Evolutionary conservation across 2,797 vertebrate genomes (phyloP), one percentile per base, ranked within the genome.

Genomic region (Brachymystax lenok): DNA sequence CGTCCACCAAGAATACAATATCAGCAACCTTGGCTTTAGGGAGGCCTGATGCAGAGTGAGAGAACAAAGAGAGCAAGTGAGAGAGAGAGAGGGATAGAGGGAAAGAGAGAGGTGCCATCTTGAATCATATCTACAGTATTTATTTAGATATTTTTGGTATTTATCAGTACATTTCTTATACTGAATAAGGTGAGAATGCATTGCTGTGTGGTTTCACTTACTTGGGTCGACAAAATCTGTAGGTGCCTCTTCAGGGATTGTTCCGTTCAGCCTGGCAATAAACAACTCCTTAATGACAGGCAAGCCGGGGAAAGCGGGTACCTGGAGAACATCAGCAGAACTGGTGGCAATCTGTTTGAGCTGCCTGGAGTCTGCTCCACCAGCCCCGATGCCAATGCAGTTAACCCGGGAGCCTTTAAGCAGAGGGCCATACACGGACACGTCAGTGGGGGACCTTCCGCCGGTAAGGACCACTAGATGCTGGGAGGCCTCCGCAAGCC

Each of bases 1-100:
- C 95, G 46, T 99, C 98, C 90, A 99, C 89, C 83, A 99, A 92
- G 92, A 99, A 99, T 67, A 99, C 97, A 17, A 99, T 96, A 75
- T 99, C 98, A 3, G 96, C 98, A 77, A 83, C 85, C 83, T 94
- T 95, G 21, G 83, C 0, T 8, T 76, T n/a, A 70, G 78, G 83
- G 0, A 79, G 56, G 46, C 6, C 86, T 61, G 61, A 1, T 61
- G 56, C 79, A 88, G 59, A 50, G n/a, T 75, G 16, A 79, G 66
- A 14, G 7, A 77, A 74, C 4, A 66, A 4, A 17, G 64, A 66
- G 10, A 13, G 74, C 0, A 56, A 46, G 68, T 75, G 21, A 17
- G 74, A 69, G 24, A 59, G 14, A 69, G 73, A 4, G 27, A 17
- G 51, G 61, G 35, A 78, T 4, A 63, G 17, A 2, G 0, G 0